A percentile compares a stretch with the other conserved stretches of the same genome.
phyloP scores from a whole-genome alignment of 2,113 vertebrate genomes.

The Hemicordylus capensis region DNA sequence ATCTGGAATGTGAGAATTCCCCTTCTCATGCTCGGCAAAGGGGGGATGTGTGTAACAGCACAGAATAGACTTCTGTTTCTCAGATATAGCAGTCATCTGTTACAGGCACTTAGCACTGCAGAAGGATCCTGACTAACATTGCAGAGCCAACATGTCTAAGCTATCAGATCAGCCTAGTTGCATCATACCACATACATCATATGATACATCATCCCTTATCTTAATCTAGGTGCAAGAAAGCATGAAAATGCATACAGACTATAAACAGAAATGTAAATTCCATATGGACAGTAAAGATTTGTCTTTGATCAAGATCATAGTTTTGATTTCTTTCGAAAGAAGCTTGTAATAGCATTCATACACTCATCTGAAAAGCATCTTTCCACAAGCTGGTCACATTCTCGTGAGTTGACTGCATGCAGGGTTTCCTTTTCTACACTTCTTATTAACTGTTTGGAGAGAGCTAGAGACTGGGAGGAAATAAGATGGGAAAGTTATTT shows the following conservation, averaged over 20 bases:
- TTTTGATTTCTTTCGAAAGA: conserved; percentile 80
- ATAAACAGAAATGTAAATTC: background rate
- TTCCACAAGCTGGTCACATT: conserved; percentile 73
- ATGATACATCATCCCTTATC: background rate
- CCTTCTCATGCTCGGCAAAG: too few species aligned
- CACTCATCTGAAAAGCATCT: conserved; percentile 82
- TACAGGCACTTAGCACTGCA: background rate
- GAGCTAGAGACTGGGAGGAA: conserved; percentile 72
- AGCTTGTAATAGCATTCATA: conserved; percentile 75
- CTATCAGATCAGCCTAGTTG: too few species aligned
- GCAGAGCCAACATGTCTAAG: background rate
- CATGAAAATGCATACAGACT: background rate
- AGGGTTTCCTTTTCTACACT: conserved; percentile 76
- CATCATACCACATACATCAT: background rate
- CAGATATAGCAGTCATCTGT: background rate
- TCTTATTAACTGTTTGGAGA: conserved; percentile 85
- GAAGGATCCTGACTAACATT: background rate
- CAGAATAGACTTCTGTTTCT: too few species aligned
- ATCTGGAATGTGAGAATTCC: too few species aligned
- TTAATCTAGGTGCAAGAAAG: background rate
- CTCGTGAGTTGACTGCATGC: conserved; percentile 72
- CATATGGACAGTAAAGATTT: background rate
- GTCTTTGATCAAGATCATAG: conserved; percentile 47
- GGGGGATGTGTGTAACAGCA: too few species aligned
- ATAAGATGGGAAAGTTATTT: background rate